These are phyloP conservation scores for Gymnopithys bicolor DNA, from an alignment of 2,797 vertebrate genomes.

Conservation along the genomic window DNA sequence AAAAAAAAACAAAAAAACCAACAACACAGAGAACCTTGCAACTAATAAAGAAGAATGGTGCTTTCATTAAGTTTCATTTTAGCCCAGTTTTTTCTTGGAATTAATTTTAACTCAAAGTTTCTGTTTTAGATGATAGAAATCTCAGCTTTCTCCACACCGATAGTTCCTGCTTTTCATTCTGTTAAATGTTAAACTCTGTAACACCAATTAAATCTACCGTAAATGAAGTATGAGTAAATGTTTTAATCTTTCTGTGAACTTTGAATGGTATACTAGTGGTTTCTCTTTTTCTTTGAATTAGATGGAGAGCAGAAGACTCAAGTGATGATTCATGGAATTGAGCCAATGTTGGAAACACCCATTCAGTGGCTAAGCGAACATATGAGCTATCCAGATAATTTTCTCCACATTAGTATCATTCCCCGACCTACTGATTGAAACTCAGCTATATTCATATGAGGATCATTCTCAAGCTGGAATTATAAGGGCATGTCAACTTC, in stretches of 20 bases:
- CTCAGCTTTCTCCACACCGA: slow-evolving; percentile 62
- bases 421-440: slow-evolving; percentile 89
- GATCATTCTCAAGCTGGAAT: slow-evolving; percentile 61
- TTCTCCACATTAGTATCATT: slow-evolving; percentile 94
- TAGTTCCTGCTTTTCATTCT: slow-evolving; percentile 54
- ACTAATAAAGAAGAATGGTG: slow-evolving; percentile 58
- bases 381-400: slow-evolving; percentile 98
- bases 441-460: slow-evolving; percentile 5
- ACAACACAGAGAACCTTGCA: neutral
- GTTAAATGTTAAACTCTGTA: slow-evolving; percentile 21
- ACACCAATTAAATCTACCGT: slow-evolving; percentile 3
- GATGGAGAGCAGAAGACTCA: slow-evolving; percentile 91
- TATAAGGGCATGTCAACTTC: slow-evolving; percentile 60
- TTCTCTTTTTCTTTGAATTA: slow-evolving; percentile 79
- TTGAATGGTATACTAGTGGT: slow-evolving; percentile 40
- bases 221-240: slow-evolving; percentile 10
- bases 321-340: slow-evolving; percentile 96
- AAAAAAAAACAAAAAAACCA: neutral
- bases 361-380: slow-evolving; percentile 98
- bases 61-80: slow-evolving; percentile 62
- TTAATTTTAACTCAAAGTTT: slow-evolving; percentile 68
- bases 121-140: slow-evolving; percentile 59
- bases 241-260: slow-evolving; percentile 55
- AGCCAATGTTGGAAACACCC: slow-evolving; percentile 95
- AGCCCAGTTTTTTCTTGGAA: slow-evolving; percentile 67